Percentiles rank a stretch among this genome's conserved stretches.
phyloP scores from a whole-genome alignment of 2,113 vertebrate species.

The Propithecus coquereli region DNA sequence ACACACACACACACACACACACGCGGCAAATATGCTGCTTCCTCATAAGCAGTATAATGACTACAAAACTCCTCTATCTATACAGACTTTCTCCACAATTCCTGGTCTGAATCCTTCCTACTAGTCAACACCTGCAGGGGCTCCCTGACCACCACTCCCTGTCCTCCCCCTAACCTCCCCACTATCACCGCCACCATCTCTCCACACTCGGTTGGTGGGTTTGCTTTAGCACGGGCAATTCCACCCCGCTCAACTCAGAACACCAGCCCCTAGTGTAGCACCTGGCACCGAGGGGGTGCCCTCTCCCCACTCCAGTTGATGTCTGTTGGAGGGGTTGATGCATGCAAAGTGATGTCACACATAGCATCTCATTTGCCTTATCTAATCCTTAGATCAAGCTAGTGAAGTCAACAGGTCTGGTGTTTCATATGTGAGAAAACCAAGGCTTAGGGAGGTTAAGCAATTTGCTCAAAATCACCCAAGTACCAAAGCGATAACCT shows the following conservation, averaged over 20 bases:
- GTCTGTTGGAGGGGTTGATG: fast-evolving
- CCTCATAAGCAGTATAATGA: background rate
- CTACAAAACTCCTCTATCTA: no score
- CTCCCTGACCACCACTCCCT: no score
- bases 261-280: background rate
- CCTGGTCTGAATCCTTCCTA: background rate
- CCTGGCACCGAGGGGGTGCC: background rate
- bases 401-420: background rate
- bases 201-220: background rate
- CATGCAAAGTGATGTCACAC: fast-evolving
- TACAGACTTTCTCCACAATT: no score
- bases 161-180: no score
- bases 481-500: background rate
- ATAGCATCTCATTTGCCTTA: background rate
- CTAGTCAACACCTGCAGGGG: background rate
- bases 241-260: background rate
- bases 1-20: background rate
- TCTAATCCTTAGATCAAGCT: background rate
- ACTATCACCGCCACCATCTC: background rate
- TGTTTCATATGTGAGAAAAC: background rate
- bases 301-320: no score
- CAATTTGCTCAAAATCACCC: background rate
- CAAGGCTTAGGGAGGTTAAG: background rate
- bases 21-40: background rate
- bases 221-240: background rate